Evolutionary conservation across 2,797 vertebrate species (phyloP).

Genomic region (Lithobates pipiens): DNA sequence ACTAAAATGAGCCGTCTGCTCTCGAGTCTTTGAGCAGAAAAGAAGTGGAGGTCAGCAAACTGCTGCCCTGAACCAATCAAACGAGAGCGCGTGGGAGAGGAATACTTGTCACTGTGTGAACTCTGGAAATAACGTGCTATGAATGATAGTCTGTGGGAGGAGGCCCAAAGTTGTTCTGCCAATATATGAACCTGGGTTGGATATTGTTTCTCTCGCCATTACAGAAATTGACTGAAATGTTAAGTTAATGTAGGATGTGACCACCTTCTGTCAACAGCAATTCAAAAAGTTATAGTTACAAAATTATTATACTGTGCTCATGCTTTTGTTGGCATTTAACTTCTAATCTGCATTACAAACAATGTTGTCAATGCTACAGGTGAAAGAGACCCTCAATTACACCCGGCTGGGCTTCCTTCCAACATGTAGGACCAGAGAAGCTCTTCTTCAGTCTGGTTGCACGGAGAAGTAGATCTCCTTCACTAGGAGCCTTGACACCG

Average conservation of each 20-base stretch:
- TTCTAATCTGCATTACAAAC: too few relatives aligned
- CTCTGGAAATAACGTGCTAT: neutral
- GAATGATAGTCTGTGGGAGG: neutral
- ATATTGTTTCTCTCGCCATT: too few relatives aligned
- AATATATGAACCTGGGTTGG: neutral
- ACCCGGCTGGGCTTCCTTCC: too few relatives aligned
- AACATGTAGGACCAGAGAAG: too few relatives aligned
- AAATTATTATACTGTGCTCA: neutral
- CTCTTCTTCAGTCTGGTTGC: too few relatives aligned
- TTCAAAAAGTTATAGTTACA: neutral
- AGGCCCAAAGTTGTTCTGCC: neutral
- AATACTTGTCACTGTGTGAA: neutral
- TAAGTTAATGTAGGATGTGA: too few relatives aligned
- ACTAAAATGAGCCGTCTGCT: neutral
- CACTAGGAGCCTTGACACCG: too few relatives aligned
- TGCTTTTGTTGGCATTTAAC: neutral
- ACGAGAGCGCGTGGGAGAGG: neutral
- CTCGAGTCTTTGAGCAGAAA: conserved; percentile 2
- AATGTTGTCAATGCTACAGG: too few relatives aligned
- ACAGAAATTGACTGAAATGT: too few relatives aligned
- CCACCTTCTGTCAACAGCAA: too few relatives aligned
- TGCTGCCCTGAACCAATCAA: neutral
- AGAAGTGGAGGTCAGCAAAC: conserved; percentile 30
- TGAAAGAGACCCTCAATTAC: too few relatives aligned
- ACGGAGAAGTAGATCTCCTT: too few relatives aligned